A percentile compares a stretch with the other conserved stretches of the same genome.
Evolutionary conservation across 2,888 invertebrate species (phyloP).

Genomic region (Amblyjoppa proteus): DNA sequence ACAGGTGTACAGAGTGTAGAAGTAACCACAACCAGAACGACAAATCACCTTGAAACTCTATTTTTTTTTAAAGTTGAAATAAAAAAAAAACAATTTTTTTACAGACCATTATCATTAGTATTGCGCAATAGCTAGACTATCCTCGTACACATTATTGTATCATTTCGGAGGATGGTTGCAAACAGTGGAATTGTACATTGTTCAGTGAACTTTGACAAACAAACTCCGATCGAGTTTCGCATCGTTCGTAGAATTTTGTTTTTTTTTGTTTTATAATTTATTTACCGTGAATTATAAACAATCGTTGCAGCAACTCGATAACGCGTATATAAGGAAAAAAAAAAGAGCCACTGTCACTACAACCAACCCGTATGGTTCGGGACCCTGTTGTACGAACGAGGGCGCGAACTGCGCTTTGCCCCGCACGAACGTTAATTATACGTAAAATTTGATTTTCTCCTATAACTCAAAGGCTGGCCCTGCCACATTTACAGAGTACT

Average conservation of each 20-base stretch:
- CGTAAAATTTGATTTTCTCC: slow-evolving; percentile 49
- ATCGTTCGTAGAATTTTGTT: slow-evolving; percentile 4
- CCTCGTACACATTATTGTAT: slow-evolving; percentile 70
- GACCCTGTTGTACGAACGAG: slow-evolving; percentile 72
- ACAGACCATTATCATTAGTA: slow-evolving; percentile 73
- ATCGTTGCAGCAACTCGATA: slow-evolving; percentile 45
- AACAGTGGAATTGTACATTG: slow-evolving; percentile 62
- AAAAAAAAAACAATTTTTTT: slow-evolving; percentile 63
- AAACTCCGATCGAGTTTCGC: slow-evolving; percentile 40
- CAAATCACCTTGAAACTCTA: slow-evolving; percentile 68
- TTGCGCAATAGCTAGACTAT: slow-evolving; percentile 72
- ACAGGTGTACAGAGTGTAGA: slow-evolving; percentile 72
- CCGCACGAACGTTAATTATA: slow-evolving; percentile 35
- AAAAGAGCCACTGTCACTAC: slow-evolving; percentile 52
- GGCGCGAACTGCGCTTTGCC: background rate
- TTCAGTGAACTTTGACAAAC: slow-evolving; percentile 37
- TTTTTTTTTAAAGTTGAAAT: background rate
- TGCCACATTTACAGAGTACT: slow-evolving; percentile 29
- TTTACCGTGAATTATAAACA: slow-evolving; percentile 19
- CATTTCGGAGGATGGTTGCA: slow-evolving; percentile 56
- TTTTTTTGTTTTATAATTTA: slow-evolving; percentile 10
- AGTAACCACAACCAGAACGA: slow-evolving; percentile 75
- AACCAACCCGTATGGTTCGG: slow-evolving; percentile 57
- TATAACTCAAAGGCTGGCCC: slow-evolving; percentile 60
- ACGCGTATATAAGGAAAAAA: slow-evolving; percentile 26